phyloP scores from a whole-genome alignment of 1,140 invertebrate species.

The Cotesia chilonis region DNA sequence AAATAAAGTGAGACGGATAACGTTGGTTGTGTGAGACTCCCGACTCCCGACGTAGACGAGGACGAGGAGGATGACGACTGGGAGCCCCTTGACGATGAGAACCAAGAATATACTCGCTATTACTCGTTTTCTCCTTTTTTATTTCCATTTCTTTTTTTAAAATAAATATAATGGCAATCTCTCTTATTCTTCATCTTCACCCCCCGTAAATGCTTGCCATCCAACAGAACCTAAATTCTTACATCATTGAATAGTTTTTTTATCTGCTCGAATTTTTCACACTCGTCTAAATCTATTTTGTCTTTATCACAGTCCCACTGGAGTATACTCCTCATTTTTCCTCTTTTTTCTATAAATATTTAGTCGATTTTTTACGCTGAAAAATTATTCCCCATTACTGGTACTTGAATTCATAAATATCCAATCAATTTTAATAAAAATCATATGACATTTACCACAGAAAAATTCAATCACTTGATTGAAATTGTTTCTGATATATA shows the following conservation, averaged over 20 bases:
- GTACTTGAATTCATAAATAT: no score
- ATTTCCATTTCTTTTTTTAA: no score
- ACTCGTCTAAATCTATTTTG: constrained; percentile 14
- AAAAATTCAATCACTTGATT: no score
- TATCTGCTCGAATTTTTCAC: constrained; percentile 6
- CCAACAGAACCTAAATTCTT: constrained; percentile 23
- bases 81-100: constrained; percentile 1
- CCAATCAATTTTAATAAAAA: no score
- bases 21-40: background rate
- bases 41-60: constrained; percentile 12
- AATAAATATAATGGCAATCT: constrained; percentile 35
- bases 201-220: constrained; percentile 30
- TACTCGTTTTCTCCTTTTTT: constrained; percentile 14
- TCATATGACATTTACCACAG: no score
- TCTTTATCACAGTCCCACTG: background rate
- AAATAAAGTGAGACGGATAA: constrained; percentile 6
- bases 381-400: background rate
- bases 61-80: background rate
- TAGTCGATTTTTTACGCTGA: background rate
- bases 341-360: constrained; percentile 1
- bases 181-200: constrained; percentile 19
- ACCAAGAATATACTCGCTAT: constrained; percentile 5
- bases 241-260: constrained; percentile 34
- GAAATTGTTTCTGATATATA: no score
- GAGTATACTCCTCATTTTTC: background rate